Evolutionary conservation across 2,113 vertebrate species (phyloP).

Genomic region (Ibidorhyncha struthersii): DNA sequence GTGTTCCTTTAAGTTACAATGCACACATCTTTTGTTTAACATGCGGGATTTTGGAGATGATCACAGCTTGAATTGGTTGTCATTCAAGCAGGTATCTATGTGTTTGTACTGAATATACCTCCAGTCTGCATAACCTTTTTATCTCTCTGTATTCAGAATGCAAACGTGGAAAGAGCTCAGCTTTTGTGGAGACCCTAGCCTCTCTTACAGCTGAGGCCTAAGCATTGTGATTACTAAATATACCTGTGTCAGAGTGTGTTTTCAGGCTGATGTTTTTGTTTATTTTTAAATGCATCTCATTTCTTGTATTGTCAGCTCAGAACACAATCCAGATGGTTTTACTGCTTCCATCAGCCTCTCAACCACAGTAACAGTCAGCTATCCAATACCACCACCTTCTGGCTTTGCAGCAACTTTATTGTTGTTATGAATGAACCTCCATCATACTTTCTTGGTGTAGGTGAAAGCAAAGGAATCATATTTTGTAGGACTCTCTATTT

Average conservation of each 20-base stretch:
- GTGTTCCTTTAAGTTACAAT: background rate
- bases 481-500: background rate
- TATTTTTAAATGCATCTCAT: background rate
- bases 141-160: background rate
- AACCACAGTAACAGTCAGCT: background rate
- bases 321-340: background rate
- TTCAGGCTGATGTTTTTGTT: background rate
- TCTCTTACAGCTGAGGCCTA: background rate
- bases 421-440: background rate
- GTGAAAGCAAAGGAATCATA: background rate
- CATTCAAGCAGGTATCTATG: background rate
- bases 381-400: conserved; percentile 65
- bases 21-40: background rate
- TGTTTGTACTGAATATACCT: background rate
- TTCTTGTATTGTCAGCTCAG: background rate
- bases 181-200: background rate
- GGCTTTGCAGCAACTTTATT: background rate
- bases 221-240: background rate
- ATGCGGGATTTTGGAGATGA: rapidly evolving
- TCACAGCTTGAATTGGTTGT: background rate
- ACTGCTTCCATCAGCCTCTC: background rate
- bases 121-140: background rate
- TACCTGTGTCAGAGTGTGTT: background rate
- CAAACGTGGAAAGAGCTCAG: background rate
- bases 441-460: background rate